phyloP scores from a whole-genome alignment of 2,888 invertebrate genomes.

The Luperina nickerlii region DNA sequence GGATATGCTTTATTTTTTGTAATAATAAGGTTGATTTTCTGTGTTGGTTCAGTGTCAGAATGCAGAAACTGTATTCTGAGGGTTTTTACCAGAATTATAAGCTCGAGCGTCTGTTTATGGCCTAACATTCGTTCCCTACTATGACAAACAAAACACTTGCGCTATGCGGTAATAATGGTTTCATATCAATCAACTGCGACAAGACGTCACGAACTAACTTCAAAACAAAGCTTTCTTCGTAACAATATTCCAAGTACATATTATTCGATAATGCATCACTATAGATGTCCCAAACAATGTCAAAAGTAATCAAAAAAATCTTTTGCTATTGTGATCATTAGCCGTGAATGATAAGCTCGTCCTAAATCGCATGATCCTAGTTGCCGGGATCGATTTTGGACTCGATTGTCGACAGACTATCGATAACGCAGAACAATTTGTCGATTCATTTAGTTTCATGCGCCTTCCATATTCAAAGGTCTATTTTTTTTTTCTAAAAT shows the following conservation, averaged over 20 bases:
- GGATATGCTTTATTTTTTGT: background rate
- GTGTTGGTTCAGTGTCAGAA: background rate
- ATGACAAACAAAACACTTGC: conserved; percentile 8
- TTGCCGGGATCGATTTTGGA: conserved; percentile 1
- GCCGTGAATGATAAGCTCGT: conserved; percentile 15
- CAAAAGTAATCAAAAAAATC: conserved; percentile 26
- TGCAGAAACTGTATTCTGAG: too few relatives aligned
- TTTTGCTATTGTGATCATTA: conserved; percentile 9
- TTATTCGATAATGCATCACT: conserved; percentile 6
- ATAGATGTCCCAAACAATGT: conserved; percentile 13
- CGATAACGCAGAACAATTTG: conserved; percentile 22
- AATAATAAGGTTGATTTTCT: background rate
- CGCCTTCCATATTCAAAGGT: background rate
- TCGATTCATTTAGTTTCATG: background rate
- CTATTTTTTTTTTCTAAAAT: background rate
- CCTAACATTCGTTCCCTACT: background rate
- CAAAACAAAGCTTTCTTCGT: conserved; percentile 33
- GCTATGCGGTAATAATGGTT: conserved; percentile 5
- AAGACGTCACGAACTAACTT: conserved; percentile 6
- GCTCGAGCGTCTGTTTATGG: background rate
- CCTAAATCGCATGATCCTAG: conserved; percentile 1
- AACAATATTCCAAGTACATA: conserved; percentile 8
- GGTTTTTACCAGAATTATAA: background rate
- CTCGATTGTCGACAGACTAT: conserved; percentile 7
- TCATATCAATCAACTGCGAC: conserved; percentile 10